Conservation (phyloP, 1,140 invertebrate genomes). For the Drosophila truncata region DNA sequence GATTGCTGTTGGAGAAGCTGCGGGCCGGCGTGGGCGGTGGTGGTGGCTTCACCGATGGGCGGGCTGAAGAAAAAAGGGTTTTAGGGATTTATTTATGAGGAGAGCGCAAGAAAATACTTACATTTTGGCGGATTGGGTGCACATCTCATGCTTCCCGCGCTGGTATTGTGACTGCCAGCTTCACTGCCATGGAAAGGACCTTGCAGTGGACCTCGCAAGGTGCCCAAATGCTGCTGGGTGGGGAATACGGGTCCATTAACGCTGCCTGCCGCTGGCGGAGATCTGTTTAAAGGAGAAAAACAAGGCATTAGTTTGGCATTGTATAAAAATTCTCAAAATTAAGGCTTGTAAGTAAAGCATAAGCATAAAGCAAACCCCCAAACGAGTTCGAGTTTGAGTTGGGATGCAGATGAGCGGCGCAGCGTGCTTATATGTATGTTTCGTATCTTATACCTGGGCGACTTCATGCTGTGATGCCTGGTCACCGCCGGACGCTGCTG, state of each 20-base stretch:
- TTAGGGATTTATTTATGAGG: not conserved
- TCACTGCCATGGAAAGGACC: constrained; percentile 50
- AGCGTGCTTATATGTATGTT: constrained; percentile 28
- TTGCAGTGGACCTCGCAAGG: constrained; percentile 73
- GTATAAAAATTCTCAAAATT: no score
- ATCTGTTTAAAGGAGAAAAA: constrained; percentile 45
- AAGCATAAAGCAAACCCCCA: constrained; percentile 29
- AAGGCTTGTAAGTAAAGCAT: constrained; percentile 10
- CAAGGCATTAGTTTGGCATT: not conserved
- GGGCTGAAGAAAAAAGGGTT: constrained; percentile 40
- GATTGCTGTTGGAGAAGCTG: constrained; percentile 83
- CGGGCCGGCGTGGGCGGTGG: constrained; percentile 83
- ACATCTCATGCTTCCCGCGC: constrained; percentile 63
- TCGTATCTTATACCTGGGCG: constrained; percentile 78
- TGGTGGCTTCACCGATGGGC: constrained; percentile 81
- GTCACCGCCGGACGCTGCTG: constrained; percentile 78
- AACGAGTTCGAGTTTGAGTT: constrained; percentile 22
- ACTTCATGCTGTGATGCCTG: constrained; percentile 85
- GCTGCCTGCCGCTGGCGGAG: constrained; percentile 69
- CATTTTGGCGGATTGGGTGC: constrained; percentile 81
- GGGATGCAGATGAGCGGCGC: constrained; percentile 24
- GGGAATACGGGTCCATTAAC: constrained; percentile 75
- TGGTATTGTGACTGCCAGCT: constrained; percentile 56
- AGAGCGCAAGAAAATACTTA: constrained; percentile 22
- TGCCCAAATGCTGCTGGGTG: constrained; percentile 80